These are phyloP conservation scores for Leptosomus discolor DNA, from an alignment of 2,113 vertebrate species.

Conservation along the genomic window DNA sequence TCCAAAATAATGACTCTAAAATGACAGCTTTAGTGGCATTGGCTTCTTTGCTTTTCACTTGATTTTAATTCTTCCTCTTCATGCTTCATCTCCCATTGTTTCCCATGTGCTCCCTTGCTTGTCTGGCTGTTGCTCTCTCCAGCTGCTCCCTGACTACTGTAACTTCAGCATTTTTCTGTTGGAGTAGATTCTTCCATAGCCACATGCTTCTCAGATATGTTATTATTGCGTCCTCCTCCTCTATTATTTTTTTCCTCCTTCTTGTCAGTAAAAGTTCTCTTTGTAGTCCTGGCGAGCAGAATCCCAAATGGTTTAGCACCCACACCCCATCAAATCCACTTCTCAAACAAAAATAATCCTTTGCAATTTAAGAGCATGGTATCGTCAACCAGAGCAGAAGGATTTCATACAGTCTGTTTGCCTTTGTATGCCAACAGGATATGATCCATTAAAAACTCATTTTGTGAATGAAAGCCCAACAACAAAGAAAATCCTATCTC, in stretches of 20 bases:
- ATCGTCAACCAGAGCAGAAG: neutral
- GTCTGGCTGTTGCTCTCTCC: neutral
- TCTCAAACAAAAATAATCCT: neutral
- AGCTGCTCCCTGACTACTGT: slow-evolving; percentile 1
- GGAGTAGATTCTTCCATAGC: neutral
- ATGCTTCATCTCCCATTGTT: neutral
- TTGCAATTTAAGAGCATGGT: neutral
- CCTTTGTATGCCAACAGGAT: neutral
- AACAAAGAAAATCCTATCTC: neutral
- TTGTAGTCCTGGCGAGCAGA: neutral
- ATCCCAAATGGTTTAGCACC: neutral
- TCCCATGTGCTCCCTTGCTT: neutral
- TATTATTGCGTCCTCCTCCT: neutral
- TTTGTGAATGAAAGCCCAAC: neutral
- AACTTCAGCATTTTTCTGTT: neutral
- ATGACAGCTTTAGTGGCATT: neutral
- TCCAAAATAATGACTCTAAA: neutral
- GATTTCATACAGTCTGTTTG: neutral
- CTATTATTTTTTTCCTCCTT: neutral
- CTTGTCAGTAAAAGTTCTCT: neutral
- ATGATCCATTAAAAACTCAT: neutral
- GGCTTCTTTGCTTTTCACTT: neutral
- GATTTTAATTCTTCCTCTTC: slow-evolving; percentile 11
- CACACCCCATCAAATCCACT: neutral
- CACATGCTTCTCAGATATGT: neutral